Evolutionary conservation across 2,888 invertebrate genomes (phyloP), one percentile per base, ranked within the genome.

Genomic region (Apotomis betuletana): DNA sequence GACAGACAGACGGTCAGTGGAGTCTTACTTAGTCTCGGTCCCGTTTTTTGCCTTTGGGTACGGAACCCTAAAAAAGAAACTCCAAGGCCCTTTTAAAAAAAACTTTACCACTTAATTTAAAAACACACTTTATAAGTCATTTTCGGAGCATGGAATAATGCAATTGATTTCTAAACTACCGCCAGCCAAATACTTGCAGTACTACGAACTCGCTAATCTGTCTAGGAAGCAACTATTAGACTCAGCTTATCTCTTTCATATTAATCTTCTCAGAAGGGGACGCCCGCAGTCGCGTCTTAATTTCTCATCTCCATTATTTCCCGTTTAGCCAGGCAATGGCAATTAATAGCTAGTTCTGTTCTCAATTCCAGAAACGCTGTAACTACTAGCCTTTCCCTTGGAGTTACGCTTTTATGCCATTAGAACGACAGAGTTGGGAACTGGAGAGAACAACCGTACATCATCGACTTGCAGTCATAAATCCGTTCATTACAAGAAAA

Each of bases 401-500:
- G n/a, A 36, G 44, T 12, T 57, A 44, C 46, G 27, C 3, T 55
- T 8, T 64, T 65, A 55, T 65, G 55, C 9, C 9, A 6, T 49
- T 49, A 9, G n/a, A 27, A 4, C 10, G 46, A n/a, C 9, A 27
- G 38, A 65, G 46, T 62, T 57, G 55, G 38, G 55, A 70, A 70
- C 60, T 70, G 57, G 10, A 52, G 9, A 57, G 44, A 71, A 71
- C 71, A 67, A 57, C 61, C 60, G 57, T 71, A 67, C 55, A 71
- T 71, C 71, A 71, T 71, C 67, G 57, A 71, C 71, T 71, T 67
- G 71, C 62, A 67, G 71, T 71, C 71, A 71, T 71, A 71, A 71
- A 71, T 71, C 61, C 71, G 55, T 71, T 71, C 71, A 71, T 71
- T 71, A 71, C 71, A 71, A 71, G 71, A 71, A 71, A 71, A 62